Evolutionary conservation across 2,888 invertebrate species (phyloP), one percentile per base, ranked within the genome.

Genomic region (Polydrusus tereticollis): DNA sequence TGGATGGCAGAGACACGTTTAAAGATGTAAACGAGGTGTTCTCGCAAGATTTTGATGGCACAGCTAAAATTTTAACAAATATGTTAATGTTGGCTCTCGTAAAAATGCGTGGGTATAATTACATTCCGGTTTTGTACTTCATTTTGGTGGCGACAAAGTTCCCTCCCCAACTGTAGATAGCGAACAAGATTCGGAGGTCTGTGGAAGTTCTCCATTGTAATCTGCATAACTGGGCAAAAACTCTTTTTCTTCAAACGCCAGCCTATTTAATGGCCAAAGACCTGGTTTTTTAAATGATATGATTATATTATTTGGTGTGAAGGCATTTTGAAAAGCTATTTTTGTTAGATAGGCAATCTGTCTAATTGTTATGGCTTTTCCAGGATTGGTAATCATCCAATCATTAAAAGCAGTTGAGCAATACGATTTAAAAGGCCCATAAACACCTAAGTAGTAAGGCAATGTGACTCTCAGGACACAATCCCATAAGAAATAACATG

Each of bases 311-410:
- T 55, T 75, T 21, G 41, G 69, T 20, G 65, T 63, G 18, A 72
- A 71, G 10, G 67, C 70, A 26, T 23, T 26, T 23, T 62, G 43
- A 65, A 69, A 76, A 38, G 76, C 72, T 47, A 45, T 60, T 20
- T 75, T 68, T 14, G 72, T 72, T 64, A 78, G 62, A 21, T 66
- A 52, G 10, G 73, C 66, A 57, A 75, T 69, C 23, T 77, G 38
- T 58, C 69, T 64, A 41, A 77, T 78, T 21, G 78, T 79, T 14
- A 80, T 75, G 12, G 74, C 75, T 75, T 75, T 77, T 38, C 81
- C 80, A 41, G 81, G 79, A 74, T 83, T 78, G 20, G 72, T 57
- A 12, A 63, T 64, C 74, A 74, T 74, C 71, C 71, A 68, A 75
- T 72, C 66, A 58, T 78, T 76, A 36, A 73, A 77, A 18, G 75